Evolutionary conservation across 2,888 invertebrate species (phyloP).

Genomic region (Cryptus armator): DNA sequence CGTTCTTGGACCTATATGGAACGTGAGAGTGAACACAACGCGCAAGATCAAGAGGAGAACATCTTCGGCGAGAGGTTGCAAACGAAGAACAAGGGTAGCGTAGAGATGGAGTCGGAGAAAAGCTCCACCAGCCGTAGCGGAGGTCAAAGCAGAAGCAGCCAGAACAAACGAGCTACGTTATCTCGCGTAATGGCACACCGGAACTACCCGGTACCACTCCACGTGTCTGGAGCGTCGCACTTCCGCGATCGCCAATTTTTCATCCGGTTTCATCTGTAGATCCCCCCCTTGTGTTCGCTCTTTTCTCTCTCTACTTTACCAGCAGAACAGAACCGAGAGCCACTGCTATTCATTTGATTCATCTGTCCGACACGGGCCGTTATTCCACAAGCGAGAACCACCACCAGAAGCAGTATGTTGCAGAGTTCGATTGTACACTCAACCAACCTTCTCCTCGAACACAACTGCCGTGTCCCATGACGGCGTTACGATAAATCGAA

Average conservation of each 20-base stretch:
- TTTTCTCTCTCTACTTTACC: constrained; percentile 3
- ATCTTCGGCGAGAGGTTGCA: neutral
- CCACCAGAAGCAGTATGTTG: constrained; percentile 7
- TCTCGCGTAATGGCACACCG: constrained; percentile 77
- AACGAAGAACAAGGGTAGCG: constrained; percentile 21
- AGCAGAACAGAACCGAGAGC: constrained; percentile 51
- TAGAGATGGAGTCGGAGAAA: constrained; percentile 40
- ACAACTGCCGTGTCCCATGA: constrained; percentile 4
- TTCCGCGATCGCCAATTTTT: constrained; percentile 66
- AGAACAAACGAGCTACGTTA: constrained; percentile 77
- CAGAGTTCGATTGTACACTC: constrained; percentile 48
- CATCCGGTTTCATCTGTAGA: constrained; percentile 55
- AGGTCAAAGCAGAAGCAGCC: constrained; percentile 52
- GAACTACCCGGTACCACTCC: constrained; percentile 73
- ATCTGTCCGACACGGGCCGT: constrained; percentile 56
- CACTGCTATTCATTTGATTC: constrained; percentile 67
- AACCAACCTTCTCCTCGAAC: constrained; percentile 1
- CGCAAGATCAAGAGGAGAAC: constrained; percentile 26
- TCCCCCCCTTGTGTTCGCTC: constrained; percentile 23
- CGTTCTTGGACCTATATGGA: neutral
- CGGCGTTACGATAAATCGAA: constrained; percentile 48
- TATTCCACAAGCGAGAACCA: constrained; percentile 50
- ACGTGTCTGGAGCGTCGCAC: constrained; percentile 53
- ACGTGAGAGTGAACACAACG: constrained; percentile 1
- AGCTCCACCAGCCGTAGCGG: constrained; percentile 1